phyloP scores from a whole-genome alignment of 2,113 vertebrate genomes.

The Amia ocellicauda region DNA sequence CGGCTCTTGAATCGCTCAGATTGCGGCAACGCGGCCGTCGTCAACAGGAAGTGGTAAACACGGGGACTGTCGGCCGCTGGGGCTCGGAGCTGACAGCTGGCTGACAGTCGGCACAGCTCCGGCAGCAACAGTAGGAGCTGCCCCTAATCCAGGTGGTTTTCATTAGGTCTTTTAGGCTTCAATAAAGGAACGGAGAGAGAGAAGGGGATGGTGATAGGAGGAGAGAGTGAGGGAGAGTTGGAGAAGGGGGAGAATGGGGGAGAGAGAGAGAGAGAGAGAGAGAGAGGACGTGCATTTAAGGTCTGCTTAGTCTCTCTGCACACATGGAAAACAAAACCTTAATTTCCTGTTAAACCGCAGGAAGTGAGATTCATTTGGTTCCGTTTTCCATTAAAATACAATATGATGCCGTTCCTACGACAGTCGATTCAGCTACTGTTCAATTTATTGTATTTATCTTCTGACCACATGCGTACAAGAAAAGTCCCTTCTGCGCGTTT shows the following conservation, averaged over 20 bases:
- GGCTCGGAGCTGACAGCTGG: slow-evolving; percentile 10
- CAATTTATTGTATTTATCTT: too few relatives aligned
- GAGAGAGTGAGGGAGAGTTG: background rate
- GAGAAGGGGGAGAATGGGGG: background rate
- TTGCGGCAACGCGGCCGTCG: slow-evolving; percentile 20
- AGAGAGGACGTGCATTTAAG: background rate
- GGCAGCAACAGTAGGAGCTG: background rate
- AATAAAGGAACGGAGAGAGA: too few relatives aligned
- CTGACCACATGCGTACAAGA: too few relatives aligned
- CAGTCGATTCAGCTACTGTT: too few relatives aligned
- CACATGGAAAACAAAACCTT: slow-evolving; percentile 8
- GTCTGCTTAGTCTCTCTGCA: slow-evolving; percentile 6
- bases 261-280: background rate
- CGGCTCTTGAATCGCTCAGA: slow-evolving; percentile 17
- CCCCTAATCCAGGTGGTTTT: slow-evolving; percentile 19
- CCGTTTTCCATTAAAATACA: too few relatives aligned
- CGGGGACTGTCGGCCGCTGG: slow-evolving; percentile 16
- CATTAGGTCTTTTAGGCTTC: slow-evolving; percentile 19
- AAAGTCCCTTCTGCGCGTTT: too few relatives aligned
- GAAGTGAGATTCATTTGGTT: too few relatives aligned
- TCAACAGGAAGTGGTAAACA: slow-evolving; percentile 24
- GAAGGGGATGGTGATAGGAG: background rate
- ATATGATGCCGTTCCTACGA: too few relatives aligned
- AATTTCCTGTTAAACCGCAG: background rate
- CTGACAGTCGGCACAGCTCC: background rate